Evolutionary conservation across 2,888 invertebrate species (phyloP).

Genomic region (Cheilosia urbana): DNA sequence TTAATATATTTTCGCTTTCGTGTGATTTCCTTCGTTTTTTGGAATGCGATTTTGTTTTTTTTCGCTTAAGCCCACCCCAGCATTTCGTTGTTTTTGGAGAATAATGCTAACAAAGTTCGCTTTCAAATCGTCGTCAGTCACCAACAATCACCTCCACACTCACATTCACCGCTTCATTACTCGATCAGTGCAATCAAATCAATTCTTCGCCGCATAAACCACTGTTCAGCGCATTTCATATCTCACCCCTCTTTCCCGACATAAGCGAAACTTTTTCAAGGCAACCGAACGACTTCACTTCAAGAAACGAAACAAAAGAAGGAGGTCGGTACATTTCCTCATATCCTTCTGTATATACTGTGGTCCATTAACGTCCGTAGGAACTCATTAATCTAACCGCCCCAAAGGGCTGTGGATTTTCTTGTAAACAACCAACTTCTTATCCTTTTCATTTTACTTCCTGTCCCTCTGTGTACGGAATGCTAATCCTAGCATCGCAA

Average conservation of each 20-base stretch:
- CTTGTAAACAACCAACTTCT: constrained; percentile 66
- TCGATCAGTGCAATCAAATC: constrained; percentile 40
- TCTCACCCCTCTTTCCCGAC: not conserved
- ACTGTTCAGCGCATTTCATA: constrained; percentile 5
- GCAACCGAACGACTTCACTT: constrained; percentile 7
- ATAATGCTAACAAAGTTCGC: too few species aligned
- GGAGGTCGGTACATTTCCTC: not conserved
- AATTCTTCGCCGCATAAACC: constrained; percentile 48
- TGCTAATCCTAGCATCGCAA: constrained; percentile 67
- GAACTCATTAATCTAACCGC: constrained; percentile 74
- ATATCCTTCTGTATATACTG: constrained; percentile 32
- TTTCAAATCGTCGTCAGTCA: too few species aligned
- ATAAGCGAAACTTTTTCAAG: constrained; percentile 35
- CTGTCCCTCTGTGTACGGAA: constrained; percentile 45
- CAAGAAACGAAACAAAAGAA: constrained; percentile 14
- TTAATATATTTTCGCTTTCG: too few species aligned
- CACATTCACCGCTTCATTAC: not conserved
- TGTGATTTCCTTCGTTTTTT: too few species aligned
- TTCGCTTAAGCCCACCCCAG: too few species aligned
- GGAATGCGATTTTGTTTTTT: too few species aligned
- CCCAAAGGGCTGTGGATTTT: constrained; percentile 60
- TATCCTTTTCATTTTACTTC: constrained; percentile 22
- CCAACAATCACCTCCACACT: not conserved
- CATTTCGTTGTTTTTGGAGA: too few species aligned
- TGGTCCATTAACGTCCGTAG: constrained; percentile 74